Percentiles rank a stretch among this genome's conserved stretches.
Evolutionary conservation across 2,888 invertebrate species (phyloP).

Genomic region (Macrophya annulata): DNA sequence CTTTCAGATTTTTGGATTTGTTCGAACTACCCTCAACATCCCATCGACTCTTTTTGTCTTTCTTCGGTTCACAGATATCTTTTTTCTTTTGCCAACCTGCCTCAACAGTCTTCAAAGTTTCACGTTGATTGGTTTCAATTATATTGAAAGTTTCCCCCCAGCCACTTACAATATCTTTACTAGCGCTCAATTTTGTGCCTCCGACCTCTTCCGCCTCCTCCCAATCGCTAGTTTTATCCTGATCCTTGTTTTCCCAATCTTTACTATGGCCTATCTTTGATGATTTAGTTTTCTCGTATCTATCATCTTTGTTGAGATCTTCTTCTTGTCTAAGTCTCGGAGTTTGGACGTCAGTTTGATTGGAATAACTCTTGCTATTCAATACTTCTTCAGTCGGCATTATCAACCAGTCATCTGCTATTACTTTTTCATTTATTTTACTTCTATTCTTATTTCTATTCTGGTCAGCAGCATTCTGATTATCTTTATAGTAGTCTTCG

Average conservation of each 20-base stretch:
- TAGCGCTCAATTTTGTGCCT: not conserved
- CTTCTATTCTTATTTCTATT: not conserved
- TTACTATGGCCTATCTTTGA: not conserved
- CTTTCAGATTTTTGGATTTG: slow-evolving; percentile 4
- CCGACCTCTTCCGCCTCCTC: slow-evolving; percentile 19
- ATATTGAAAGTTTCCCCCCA: slow-evolving; percentile 10
- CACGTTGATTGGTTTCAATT: not conserved
- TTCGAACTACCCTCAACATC: slow-evolving; percentile 68
- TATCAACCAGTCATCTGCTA: slow-evolving; percentile 30
- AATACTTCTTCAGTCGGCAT: slow-evolving; percentile 21
- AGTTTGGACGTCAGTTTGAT: not conserved
- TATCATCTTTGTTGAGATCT: not conserved
- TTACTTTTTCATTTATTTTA: slow-evolving; percentile 16
- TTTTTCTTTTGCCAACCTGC: slow-evolving; percentile 12
- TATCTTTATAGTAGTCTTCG: slow-evolving; percentile 42
- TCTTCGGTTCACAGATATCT: slow-evolving; percentile 55
- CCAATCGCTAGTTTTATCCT: slow-evolving; percentile 50
- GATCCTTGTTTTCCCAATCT: slow-evolving; percentile 40
- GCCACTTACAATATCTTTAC: not conserved
- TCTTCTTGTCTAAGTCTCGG: not conserved
- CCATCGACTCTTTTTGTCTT: slow-evolving; percentile 72
- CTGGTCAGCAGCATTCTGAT: not conserved
- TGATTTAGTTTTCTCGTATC: not conserved
- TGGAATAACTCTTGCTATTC: slow-evolving; percentile 2
- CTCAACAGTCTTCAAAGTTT: slow-evolving; percentile 16